Base-by-base conservation (phyloP, 2,888 invertebrate genomes). In the Sphinx pinastri region DNA sequence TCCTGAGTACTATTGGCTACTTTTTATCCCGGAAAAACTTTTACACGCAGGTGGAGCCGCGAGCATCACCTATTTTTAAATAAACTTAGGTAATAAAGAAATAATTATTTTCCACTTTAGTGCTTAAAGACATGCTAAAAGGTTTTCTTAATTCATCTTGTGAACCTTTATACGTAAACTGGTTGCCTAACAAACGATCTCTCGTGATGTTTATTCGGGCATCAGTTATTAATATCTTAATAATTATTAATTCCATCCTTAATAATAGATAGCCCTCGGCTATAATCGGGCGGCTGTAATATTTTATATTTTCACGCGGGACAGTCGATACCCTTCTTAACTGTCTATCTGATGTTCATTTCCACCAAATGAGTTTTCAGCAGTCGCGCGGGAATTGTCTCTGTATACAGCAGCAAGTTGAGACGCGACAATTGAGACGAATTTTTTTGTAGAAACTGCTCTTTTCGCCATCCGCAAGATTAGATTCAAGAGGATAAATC, bases 401-500 rank as follows among this genome's bases (percentile, higher is more conserved):
- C 82, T 83, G 84, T 86, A 78, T 77, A 85, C 83, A 84, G 80
- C 81, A 76, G 76, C 78, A 77, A 78, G 76, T 78, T 75, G 78
- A 76, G 78, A 82, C 83, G 81, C 84, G 82, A 83, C 82, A 87
- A 87, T 85, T 84, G 84, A 87, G 86, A 88, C 84, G 80, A 78
- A 77, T 78, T 88, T 88, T 89, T 88, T 85, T 88, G 86, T 87
- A 86, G 81, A 88, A 89, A 88, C 87, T 89, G 89, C 88, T 91
- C 88, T 88, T 90, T 91, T 90, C 87, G 84, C 89, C 87, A 92
- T 91, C 89, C 90, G 81, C 90, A 89, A 93, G 91, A 93, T 92
- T 92, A 92, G 89, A 93, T 92, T 91, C 91, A 85, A 88, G 88
- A 83, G 89, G 88, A 93, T 93, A 93, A 92, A 93, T 93, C 91